Conservation (phyloP, 2,113 vertebrate species). For the Oncorhynchus nerka region DNA sequence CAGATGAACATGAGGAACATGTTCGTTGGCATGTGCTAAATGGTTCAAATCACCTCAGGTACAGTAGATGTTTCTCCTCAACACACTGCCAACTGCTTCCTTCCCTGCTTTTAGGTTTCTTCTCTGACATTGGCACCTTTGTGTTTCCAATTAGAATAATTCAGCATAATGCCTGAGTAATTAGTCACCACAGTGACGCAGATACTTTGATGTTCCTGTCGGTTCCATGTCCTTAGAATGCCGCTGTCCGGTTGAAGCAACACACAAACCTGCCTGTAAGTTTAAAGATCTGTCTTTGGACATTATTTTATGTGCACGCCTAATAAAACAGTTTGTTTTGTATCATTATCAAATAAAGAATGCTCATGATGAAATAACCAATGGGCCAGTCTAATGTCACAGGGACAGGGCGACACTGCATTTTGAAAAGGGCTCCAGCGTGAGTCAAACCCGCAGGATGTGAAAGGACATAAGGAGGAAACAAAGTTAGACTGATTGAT, state of each 20-base stretch:
- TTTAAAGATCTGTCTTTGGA: too few relatives aligned
- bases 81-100: not conserved
- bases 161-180: slow-evolving; percentile 45
- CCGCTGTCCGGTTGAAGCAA: not conserved
- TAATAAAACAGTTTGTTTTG: too few relatives aligned
- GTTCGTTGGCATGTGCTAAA: not conserved
- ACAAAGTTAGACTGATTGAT: slow-evolving; percentile 37
- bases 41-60: not conserved
- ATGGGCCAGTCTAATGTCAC: not conserved
- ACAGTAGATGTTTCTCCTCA: not conserved
- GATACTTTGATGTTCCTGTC: slow-evolving; percentile 46
- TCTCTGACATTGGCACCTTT: slow-evolving; percentile 24
- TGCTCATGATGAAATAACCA: too few relatives aligned
- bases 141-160: slow-evolving; percentile 50
- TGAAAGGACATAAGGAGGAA: too few relatives aligned
- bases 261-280: too few relatives aligned
- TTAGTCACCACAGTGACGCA: slow-evolving; percentile 44
- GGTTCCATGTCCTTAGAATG: slow-evolving; percentile 15
- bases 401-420: not conserved
- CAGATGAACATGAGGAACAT: not conserved
- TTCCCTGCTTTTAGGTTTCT: slow-evolving; percentile 16
- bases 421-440: not conserved
- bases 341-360: too few relatives aligned
- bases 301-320: too few relatives aligned
- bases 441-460: not conserved